Evolutionary conservation across 2,888 invertebrate species (phyloP).

Genomic region (Drosophila stalkeri): DNA sequence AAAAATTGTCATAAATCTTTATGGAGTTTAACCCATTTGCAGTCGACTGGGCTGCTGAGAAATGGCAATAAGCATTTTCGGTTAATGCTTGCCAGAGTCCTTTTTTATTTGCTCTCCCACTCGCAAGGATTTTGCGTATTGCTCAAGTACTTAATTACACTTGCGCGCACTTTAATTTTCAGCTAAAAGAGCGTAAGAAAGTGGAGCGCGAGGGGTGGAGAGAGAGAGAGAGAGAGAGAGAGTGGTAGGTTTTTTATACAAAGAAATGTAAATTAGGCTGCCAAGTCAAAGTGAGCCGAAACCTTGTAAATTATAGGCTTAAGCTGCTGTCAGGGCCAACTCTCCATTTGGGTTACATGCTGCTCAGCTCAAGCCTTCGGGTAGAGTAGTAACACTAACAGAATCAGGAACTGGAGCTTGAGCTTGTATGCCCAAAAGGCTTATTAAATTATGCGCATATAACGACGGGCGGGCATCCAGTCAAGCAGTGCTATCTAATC

Average conservation of each 20-base stretch:
- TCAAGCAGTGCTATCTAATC: constrained; percentile 56
- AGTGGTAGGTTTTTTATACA: constrained; percentile 13
- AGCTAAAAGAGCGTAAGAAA: constrained; percentile 33
- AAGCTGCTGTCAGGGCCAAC: constrained; percentile 47
- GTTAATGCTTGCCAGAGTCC: constrained; percentile 41
- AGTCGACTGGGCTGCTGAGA: constrained; percentile 65
- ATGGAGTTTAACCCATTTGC: constrained; percentile 73
- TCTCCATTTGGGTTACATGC: constrained; percentile 61
- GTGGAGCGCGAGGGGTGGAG: background rate
- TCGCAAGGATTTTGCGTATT: constrained; percentile 61
- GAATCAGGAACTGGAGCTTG: background rate
- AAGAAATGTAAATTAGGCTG: constrained; percentile 64
- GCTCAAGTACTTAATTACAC: constrained; percentile 79
- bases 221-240: background rate
- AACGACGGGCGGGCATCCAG: constrained; percentile 26
- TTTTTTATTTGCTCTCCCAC: constrained; percentile 15
- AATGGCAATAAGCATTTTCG: constrained; percentile 65
- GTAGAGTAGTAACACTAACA: background rate
- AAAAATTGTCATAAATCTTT: constrained; percentile 78
- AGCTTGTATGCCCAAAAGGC: constrained; percentile 32
- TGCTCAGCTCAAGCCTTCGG: constrained; percentile 30
- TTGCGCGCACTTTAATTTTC: constrained; percentile 80
- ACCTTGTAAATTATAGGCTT: constrained; percentile 80
- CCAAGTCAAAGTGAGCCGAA: constrained; percentile 73
- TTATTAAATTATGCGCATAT: constrained; percentile 75